Evolutionary conservation across 2,113 vertebrate genomes (phyloP).

Genomic region (Mixornis gularis): DNA sequence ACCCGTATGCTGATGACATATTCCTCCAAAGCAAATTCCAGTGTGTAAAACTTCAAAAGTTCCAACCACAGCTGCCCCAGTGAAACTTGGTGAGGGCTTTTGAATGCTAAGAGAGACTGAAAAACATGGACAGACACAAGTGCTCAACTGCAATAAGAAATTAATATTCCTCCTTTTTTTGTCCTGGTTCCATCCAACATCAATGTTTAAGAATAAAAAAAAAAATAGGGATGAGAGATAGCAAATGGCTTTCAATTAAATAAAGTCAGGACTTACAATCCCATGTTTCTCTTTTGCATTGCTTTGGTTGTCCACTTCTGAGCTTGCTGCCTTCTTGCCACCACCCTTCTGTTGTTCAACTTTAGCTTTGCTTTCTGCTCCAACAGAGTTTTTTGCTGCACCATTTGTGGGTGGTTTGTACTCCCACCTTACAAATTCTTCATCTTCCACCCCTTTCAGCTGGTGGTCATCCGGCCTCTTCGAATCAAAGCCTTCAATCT

Average conservation of each 20-base stretch:
- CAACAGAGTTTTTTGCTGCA: constrained; percentile 74
- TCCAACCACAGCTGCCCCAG: constrained; percentile 95
- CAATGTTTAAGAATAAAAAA: background rate
- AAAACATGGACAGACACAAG: constrained; percentile 53
- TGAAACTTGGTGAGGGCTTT: constrained; percentile 70
- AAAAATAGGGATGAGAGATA: background rate
- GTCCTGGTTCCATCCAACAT: background rate
- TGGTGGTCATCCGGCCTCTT: constrained; percentile 92
- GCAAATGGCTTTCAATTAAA: background rate
- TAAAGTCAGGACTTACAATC: constrained; percentile 74
- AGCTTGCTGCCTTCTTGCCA: constrained; percentile 58
- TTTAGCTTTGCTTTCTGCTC: constrained; percentile 78
- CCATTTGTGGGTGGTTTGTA: constrained; percentile 78
- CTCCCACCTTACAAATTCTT: constrained; percentile 87
- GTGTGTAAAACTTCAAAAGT: constrained; percentile 93
- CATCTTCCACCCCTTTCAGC: constrained; percentile 82
- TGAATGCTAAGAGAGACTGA: constrained; percentile 81
- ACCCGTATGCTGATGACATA: constrained; percentile 94
- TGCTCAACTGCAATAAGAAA: background rate
- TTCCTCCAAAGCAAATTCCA: constrained; percentile 96
- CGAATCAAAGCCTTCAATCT: constrained; percentile 93
- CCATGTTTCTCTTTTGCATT: constrained; percentile 78
- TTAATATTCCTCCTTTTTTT: background rate
- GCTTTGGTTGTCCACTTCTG: constrained; percentile 70
- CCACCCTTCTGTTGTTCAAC: constrained; percentile 75